Evolutionary conservation across 2,113 vertebrate species (phyloP).

Genomic region (Butorides virescens): DNA sequence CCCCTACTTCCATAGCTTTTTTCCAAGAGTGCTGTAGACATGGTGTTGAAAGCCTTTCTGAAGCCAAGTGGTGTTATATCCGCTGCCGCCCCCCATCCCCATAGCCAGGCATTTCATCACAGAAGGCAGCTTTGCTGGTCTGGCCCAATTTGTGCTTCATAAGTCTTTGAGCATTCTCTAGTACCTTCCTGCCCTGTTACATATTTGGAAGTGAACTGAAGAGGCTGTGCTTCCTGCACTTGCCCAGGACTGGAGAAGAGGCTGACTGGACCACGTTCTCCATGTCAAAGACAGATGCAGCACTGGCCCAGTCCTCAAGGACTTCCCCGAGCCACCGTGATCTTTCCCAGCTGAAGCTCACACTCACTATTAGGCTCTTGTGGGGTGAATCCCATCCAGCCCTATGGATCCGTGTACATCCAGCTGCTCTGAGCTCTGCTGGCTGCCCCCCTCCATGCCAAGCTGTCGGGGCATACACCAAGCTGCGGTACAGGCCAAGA

Average conservation of each 20-base stretch:
- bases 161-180: neutral
- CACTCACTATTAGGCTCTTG: neutral
- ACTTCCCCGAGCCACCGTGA: fast-evolving
- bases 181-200: neutral
- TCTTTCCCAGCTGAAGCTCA: neutral
- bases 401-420: too few relatives aligned
- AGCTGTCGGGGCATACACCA: neutral
- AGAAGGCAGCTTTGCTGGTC: neutral
- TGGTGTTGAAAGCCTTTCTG: neutral
- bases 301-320: too few relatives aligned
- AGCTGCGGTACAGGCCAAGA: neutral
- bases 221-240: neutral
- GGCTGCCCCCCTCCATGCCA: fast-evolving
- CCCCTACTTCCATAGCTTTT: neutral
- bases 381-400: neutral
- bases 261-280: neutral
- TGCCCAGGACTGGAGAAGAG: fast-evolving
- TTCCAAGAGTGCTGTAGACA: neutral
- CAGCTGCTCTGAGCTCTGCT: neutral
- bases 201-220: neutral
- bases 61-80: neutral
- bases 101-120: neutral
- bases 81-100: neutral
- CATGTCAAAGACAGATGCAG: neutral
- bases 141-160: neutral